These are phyloP conservation scores for Eremobia ochroleuca DNA, from an alignment of 2,888 invertebrate genomes.

Conservation along the genomic window DNA sequence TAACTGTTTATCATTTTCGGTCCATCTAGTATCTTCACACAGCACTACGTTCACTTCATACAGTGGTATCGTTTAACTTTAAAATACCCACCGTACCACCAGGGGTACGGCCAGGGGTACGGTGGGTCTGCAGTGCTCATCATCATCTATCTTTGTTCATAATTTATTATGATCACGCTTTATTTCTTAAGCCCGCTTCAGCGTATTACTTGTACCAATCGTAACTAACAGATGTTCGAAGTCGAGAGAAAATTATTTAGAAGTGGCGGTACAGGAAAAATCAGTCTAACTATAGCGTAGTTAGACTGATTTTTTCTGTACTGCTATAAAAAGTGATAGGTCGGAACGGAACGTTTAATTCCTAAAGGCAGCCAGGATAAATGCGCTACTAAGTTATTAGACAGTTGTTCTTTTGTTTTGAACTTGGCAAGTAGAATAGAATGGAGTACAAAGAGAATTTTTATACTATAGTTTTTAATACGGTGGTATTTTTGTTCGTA, in stretches of 20 bases:
- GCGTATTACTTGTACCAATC: constrained; percentile 11
- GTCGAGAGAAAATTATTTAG: constrained; percentile 64
- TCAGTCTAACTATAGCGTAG: too few relatives aligned
- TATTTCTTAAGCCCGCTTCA: not conserved
- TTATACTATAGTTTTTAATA: not conserved
- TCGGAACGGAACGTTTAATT: constrained; percentile 44
- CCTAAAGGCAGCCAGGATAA: constrained; percentile 32
- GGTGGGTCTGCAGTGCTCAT: too few relatives aligned
- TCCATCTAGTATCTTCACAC: too few relatives aligned
- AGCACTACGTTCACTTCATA: too few relatives aligned
- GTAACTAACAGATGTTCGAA: constrained; percentile 48
- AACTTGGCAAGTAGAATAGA: not conserved
- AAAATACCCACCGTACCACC: too few relatives aligned
- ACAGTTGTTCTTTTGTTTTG: constrained; percentile 7
- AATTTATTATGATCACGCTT: not conserved
- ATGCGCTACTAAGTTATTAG: constrained; percentile 49
- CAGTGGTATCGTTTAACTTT: too few relatives aligned
- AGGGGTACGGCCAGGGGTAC: too few relatives aligned
- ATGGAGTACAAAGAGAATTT: not conserved
- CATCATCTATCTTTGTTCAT: not conserved
- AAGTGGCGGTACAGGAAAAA: constrained; percentile 34
- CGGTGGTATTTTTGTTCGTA: not conserved
- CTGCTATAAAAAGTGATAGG: constrained; percentile 46
- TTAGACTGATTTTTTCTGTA: constrained; percentile 59
- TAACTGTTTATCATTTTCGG: too few relatives aligned